Conservation (phyloP, 2,797 vertebrate genomes). For the Gobionotothen gibberifrons region DNA sequence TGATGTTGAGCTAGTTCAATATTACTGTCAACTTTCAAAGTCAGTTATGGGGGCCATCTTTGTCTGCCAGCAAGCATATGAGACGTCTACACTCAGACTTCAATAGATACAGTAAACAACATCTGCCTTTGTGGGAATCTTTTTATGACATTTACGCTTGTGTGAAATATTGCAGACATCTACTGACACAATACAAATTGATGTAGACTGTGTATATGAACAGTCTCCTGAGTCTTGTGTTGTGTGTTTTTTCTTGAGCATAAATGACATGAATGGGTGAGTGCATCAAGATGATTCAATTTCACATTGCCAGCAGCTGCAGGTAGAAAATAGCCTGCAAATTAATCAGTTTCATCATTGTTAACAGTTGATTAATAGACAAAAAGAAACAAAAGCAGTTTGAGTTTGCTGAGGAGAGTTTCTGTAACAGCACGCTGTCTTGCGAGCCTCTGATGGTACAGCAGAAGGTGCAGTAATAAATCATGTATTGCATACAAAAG, state of each 20-base stretch:
- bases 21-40: constrained; percentile 53
- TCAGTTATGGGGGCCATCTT: constrained; percentile 36
- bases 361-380: constrained; percentile 36
- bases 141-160: constrained; percentile 15
- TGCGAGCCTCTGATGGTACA: constrained; percentile 40
- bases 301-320: constrained; percentile 29
- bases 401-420: constrained; percentile 41
- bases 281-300: constrained; percentile 36
- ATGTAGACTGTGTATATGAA: constrained; percentile 11
- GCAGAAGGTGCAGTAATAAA: constrained; percentile 72
- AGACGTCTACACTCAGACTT: constrained; percentile 5
- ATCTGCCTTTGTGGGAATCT: constrained; percentile 45
- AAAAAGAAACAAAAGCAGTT: constrained; percentile 27
- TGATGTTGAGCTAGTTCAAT: constrained; percentile 50
- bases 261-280: constrained; percentile 33
- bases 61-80: constrained; percentile 19
- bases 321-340: constrained; percentile 40
- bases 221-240: neutral
- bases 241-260: constrained; percentile 18
- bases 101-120: constrained; percentile 52
- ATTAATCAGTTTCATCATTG: constrained; percentile 38
- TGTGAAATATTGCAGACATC: constrained; percentile 34
- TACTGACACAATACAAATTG: constrained; percentile 27
- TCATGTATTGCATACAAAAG: constrained; percentile 67
- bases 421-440: constrained; percentile 26